Conservation (phyloP, 2,888 invertebrate genomes). For the Eupelmus urozonus region DNA sequence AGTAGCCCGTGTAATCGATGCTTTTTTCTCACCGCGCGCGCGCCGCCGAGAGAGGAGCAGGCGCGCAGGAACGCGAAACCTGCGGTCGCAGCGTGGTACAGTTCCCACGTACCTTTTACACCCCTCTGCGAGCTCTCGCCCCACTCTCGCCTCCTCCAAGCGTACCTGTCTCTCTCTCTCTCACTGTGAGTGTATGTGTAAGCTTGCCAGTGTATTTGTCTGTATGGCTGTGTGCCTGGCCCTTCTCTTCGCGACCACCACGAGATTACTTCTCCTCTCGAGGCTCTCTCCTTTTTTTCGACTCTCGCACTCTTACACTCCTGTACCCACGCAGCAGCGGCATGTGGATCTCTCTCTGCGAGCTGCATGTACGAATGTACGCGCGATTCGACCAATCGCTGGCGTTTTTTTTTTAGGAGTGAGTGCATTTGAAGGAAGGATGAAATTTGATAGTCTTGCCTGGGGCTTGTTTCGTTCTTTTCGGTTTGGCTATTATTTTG, state of each 20-base stretch:
- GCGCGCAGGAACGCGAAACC: conserved; percentile 57
- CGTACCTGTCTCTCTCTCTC: not conserved
- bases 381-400: not conserved
- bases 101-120: conserved; percentile 72
- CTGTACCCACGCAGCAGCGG: not conserved
- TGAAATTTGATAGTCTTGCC: too few species aligned
- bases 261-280: not conserved
- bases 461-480: too few species aligned
- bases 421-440: too few species aligned
- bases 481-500: too few species aligned
- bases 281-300: not conserved
- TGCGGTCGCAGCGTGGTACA: conserved; percentile 68
- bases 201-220: too few species aligned
- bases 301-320: not conserved
- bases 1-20: conserved; percentile 59
- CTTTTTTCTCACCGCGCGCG: conserved; percentile 58
- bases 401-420: too few species aligned
- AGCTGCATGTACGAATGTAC: not conserved
- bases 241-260: too few species aligned
- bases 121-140: too few species aligned
- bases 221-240: not conserved
- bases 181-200: too few species aligned
- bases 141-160: conserved; percentile 28
- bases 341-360: too few species aligned
- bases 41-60: conserved; percentile 2